Evolutionary conservation across 2,888 invertebrate genomes (phyloP), one percentile per base, ranked within the genome.

Genomic region (Oxyteleia sp.): DNA sequence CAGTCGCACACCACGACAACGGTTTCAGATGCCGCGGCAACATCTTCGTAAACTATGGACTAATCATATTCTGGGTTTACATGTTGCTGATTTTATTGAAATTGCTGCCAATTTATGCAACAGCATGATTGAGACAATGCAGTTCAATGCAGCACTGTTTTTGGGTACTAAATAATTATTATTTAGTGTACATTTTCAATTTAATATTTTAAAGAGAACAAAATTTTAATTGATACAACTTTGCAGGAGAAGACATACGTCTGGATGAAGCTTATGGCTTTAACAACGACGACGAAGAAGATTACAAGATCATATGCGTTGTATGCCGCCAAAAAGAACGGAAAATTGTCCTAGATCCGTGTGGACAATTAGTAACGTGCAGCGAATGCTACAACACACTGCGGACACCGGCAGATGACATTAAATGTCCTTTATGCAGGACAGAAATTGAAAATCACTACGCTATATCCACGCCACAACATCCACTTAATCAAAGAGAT

Each of bases 341-440:
- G 8, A 18, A 18, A 47, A n/a, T 47, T 20, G 20, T 47, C 15
- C 10, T 47, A 0, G 10, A 20, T 1, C 47, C 47, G 3, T 47
- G 47, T 15, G 7, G 11, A 47, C 47, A 47, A 1, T 18, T 47
- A 5, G 47, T 20, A 4, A 16, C 18, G 47, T 47, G 47, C 11
- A 8, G 7, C 20, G 15, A 18, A 15, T 47, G 47, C 8, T 18
- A 4, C 18, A 8, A 18, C 11, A 47, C 47, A 1, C 11, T 47
- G 10, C 4, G 8, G 18, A 8, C 18, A 18, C 1, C 4, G 0
- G 7, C 8, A 5, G 10, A 1, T 8, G 2, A 20, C 7, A 18
- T 18, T 15, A 47, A 16, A 4, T 47, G 47, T 47, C 47, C 20
- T 18, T 18, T 47, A 10, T 47, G 47, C 20, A 18, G 47, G 18